Percentiles rank a stretch among this genome's conserved stretches.
These are phyloP conservation scores for Alcis repandata DNA, from an alignment of 2,888 invertebrate genomes.

Conservation along the genomic window DNA sequence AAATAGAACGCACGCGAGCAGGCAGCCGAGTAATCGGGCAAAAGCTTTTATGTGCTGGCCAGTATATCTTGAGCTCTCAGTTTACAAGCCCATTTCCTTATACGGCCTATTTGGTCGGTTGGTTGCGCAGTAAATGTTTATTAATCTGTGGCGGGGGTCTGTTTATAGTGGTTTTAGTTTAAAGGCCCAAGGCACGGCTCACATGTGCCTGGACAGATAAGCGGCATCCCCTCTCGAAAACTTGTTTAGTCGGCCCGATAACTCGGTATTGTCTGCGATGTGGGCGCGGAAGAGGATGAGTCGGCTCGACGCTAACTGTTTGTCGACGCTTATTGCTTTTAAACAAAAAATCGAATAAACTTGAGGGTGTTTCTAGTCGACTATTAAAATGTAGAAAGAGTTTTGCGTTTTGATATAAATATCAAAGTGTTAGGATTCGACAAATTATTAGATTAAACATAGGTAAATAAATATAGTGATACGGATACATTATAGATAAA, in stretches of 20 bases:
- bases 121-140: not conserved
- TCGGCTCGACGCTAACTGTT: constrained; percentile 53
- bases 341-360: constrained; percentile 21
- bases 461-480: too few relatives aligned
- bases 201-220: constrained; percentile 83
- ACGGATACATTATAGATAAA: too few relatives aligned
- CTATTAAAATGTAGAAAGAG: not conserved
- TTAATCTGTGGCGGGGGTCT: constrained; percentile 58
- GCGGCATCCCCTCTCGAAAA: constrained; percentile 83
- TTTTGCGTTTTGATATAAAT: not conserved
- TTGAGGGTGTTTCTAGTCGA: not conserved
- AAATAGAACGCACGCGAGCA: constrained; percentile 85
- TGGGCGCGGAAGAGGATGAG: constrained; percentile 61
- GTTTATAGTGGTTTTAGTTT: constrained; percentile 74
- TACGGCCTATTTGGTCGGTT: constrained; percentile 73
- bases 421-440: too few relatives aligned
- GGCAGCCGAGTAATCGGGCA: constrained; percentile 83
- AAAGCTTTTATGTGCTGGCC: constrained; percentile 79
- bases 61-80: constrained; percentile 64
- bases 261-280: constrained; percentile 76
- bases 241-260: constrained; percentile 82
- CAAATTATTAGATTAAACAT: too few relatives aligned
- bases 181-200: constrained; percentile 79
- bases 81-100: constrained; percentile 75
- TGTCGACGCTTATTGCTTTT: constrained; percentile 53